Evolutionary conservation across 2,113 vertebrate species (phyloP), one percentile per base, ranked within the genome.

Genomic region (Gasterosteus aculeatus): DNA sequence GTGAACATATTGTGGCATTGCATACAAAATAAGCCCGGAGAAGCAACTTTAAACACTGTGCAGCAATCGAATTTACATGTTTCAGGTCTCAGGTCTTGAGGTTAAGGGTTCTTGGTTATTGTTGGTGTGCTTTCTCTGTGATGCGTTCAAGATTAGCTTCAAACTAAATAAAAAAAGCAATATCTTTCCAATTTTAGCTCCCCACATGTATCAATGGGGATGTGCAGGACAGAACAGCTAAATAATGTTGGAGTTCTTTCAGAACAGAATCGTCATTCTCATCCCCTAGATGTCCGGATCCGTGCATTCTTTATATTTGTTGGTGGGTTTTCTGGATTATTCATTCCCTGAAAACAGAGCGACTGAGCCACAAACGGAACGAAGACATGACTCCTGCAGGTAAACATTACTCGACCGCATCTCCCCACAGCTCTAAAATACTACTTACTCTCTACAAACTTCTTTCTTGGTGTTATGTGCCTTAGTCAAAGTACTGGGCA

Each of bases 1-100:
- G 35, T 75, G 62, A 84, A 73, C 63, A 69, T 59, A 59, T 22
- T 73, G 63, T 41, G 57, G 19, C 29, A 61, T 58, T 77, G 61
- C 31, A 64, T 81, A 74, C 51, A 80, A 75, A 72, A 83, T 67
- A 71, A 68, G 33, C 5, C 53, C 3, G 10, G 22, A 61, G 57
- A 18, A 72, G 6, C n/a, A 51, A 10, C 29, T 75, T 66, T n/a
- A 57, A 33, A 49, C 56, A 62, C 12, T 7, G 38, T 51, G 44
- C 15, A 71, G 42, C 9, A 68, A 59, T 39, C 69, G 1, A 63
- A 35, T 69, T 71, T 53, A n/a, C n/a, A 22, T 3, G n/a, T 53
- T 51, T n/a, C 22, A 51, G 49, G 9, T 51, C 49, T 53, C 11
- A 22, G 51, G 51, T 53, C 10, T 22, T 49, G 3, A 49, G 18